Evolutionary conservation across 2,888 invertebrate genomes (phyloP), one percentile per base, ranked within the genome.

Genomic region (Diabrotica balteata): DNA sequence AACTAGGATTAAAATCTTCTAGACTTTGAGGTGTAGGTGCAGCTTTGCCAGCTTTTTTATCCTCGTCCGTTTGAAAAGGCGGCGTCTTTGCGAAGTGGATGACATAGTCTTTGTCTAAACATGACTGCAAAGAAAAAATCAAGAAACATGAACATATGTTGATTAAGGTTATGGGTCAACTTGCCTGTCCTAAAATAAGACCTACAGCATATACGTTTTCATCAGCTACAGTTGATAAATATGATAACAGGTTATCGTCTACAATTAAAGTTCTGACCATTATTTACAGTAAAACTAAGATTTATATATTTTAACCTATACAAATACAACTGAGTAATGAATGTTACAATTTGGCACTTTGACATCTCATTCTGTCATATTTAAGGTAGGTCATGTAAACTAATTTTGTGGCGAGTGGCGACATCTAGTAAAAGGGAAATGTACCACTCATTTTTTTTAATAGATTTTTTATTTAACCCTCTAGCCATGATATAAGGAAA

Each of bases 61-160:
- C 83, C 67, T 84, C 84, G 7, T 84, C 81, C 17, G 82, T 79
- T 68, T 86, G 85, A 5, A 84, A 82, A n/a, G 92, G 91, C 42
- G 94, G 94, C 73, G 91, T 89, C 47, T 93, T 91, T 77, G 94
- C 91, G 78, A 95, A 85, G 80, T 94, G 94, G 46, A 95, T 89
- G 4, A 93, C 89, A 84, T 90, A 91, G 78, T 93, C 93, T 78
- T 91, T 90, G 67, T 88, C 87, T 47, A 85, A 85, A 59, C 89
- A 87, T 60, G 86, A 87, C 92, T 91, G 74, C 61, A 86, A 80
- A 65, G 63, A 57, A 54, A 42, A 54, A 7, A 10, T 42, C 2
- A 55, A 55, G 70, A 67, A 68, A 63, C 63, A 67, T 73, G 57
- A 66, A 75, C 72, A 75, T 76, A 76, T 75, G 73, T 64, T 67